A percentile compares a stretch with the other conserved stretches of the same genome.
phyloP scores from a whole-genome alignment of 2,888 invertebrate species.

The Oscheius sp. region DNA sequence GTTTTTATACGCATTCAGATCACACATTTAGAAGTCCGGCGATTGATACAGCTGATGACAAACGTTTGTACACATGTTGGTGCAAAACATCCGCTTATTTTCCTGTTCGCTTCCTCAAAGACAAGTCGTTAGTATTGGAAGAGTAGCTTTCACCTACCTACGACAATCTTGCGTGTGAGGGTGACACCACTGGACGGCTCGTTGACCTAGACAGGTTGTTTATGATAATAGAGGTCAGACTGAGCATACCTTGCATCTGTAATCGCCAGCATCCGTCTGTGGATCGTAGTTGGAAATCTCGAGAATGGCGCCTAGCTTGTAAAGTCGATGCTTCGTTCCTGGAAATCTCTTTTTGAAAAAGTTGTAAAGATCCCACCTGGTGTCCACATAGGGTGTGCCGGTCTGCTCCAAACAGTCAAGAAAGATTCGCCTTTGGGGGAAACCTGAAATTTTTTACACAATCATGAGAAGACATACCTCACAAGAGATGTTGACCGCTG shows the following conservation, averaged over 20 bases:
- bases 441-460: conserved; percentile 4
- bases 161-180: conserved; percentile 18
- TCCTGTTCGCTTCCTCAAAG: conserved; percentile 39
- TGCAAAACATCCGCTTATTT: conserved; percentile 39
- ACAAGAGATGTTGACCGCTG: conserved; percentile 57
- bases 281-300: conserved; percentile 55
- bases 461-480: conserved; percentile 34
- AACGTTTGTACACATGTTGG: conserved; percentile 40
- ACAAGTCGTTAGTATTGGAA: neutral
- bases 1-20: neutral
- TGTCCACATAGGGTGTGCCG: conserved; percentile 43
- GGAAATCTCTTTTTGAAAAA: conserved; percentile 35
- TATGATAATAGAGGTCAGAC: neutral
- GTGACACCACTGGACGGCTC: conserved; percentile 22
- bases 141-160: conserved; percentile 16
- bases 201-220: conserved; percentile 4
- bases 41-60: conserved; percentile 33
- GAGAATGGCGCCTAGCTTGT: conserved; percentile 50
- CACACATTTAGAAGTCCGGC: conserved; percentile 21
- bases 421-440: conserved; percentile 46
- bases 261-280: conserved; percentile 52
- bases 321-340: conserved; percentile 36
- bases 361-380: conserved; percentile 15
- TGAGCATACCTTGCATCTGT: conserved; percentile 48
- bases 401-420: conserved; percentile 51